phyloP scores from a whole-genome alignment of 2,113 vertebrate species.

The Canis aureus region DNA sequence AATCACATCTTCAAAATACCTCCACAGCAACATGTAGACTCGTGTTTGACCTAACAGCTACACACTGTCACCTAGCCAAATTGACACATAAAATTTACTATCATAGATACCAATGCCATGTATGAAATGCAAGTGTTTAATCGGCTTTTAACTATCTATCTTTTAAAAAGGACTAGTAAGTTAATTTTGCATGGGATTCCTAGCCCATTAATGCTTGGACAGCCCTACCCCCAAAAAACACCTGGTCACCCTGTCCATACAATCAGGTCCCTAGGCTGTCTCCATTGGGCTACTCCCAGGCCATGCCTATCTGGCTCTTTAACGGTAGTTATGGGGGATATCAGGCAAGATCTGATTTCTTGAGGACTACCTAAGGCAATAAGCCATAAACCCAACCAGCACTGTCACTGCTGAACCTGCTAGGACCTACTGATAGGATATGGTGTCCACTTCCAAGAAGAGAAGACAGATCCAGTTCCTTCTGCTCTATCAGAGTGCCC shows the following conservation, averaged over 20 bases:
- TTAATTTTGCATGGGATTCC: not conserved
- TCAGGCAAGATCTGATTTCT: not conserved
- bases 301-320: not conserved
- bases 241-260: not conserved
- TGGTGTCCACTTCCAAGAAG: not conserved
- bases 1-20: not conserved
- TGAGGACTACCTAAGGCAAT: not conserved
- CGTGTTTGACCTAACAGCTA: not conserved
- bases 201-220: not conserved
- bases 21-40: not conserved
- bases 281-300: not conserved
- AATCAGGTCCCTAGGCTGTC: not conserved
- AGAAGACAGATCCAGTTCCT: not conserved
- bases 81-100: not conserved
- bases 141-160: conserved; percentile 14
- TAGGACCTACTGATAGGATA: not conserved
- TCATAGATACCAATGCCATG: not conserved
- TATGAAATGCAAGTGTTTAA: not conserved
- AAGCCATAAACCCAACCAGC: not conserved
- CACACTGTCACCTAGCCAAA: not conserved
- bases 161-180: not conserved
- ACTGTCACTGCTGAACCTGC: not conserved
- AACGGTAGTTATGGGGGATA: not conserved
- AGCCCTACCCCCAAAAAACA: not conserved
- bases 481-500: not conserved